Base-by-base conservation (phyloP, 2,888 invertebrate species). In the Lithosia quadra region DNA sequence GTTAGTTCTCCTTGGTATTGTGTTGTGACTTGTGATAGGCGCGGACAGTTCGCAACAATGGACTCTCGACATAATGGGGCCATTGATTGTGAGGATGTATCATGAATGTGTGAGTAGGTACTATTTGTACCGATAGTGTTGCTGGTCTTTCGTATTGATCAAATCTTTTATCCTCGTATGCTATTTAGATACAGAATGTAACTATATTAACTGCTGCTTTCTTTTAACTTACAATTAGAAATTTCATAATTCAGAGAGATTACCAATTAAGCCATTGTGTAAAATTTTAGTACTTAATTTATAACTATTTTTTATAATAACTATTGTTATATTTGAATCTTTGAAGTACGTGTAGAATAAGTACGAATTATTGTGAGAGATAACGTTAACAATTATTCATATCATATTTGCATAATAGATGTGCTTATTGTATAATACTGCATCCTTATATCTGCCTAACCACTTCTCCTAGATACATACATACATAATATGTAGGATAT, bases 11-110 rank as follows among this genome's bases (percentile, higher is more conserved):
- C 88, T 86, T 86, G 81, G 90, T 86, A 91, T 92, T 92, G 87
- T 86, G 88, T 90, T 84, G 91, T 90, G 90, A 92, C 92, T 90
- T 84, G 91, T 90, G 90, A 92, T 92, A 88, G 89, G 89, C 88
- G 89, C 89, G 91, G 91, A 89, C 90, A 90, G 90, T 86, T 92
- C 88, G 88, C 88, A 89, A 94, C 93, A 94, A 94, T 94, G 90
- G 91, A 82, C 84, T 90, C 88, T 90, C 90, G 88, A 90, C 90
- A 90, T 91, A 94, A 94, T 92, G 92, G 92, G 90, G 90, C 89
- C 92, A 92, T 91, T 92, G 92, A 94, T 92, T 92, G 91, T 92
- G 86, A 86, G 88, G 86, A 87, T 89, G 88, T 89, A 84, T 83
- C 82, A 76, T 84, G 82, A 83, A 86, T 88, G 87, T 88, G 89